Evolutionary conservation across 2,797 vertebrate genomes (phyloP).

Genomic region (Poeciliopsis paucimaculata): DNA sequence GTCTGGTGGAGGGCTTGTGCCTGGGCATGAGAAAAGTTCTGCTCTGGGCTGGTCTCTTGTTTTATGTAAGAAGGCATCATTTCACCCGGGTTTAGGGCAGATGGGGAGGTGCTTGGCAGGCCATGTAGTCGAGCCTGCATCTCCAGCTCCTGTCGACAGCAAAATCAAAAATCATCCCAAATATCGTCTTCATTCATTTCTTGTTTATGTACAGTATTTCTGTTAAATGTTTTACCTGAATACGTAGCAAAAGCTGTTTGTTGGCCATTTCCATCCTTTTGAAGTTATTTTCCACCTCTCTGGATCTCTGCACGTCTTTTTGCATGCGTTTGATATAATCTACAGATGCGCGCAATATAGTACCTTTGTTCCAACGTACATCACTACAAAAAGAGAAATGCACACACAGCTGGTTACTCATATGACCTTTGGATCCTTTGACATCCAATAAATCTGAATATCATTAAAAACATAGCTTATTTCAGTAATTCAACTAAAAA

Average conservation of each 20-base stretch:
- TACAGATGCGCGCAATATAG: constrained; percentile 94
- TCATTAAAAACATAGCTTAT: neutral
- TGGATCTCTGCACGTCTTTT: constrained; percentile 91
- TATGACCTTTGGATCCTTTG: neutral
- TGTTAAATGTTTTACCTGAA: constrained; percentile 83
- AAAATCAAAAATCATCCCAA: neutral
- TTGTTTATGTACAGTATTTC: neutral
- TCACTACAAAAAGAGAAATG: constrained; percentile 79
- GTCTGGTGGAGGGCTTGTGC: constrained; percentile 65
- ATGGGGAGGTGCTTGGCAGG: constrained; percentile 88
- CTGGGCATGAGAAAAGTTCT: constrained; percentile 77
- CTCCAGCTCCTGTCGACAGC: constrained; percentile 89
- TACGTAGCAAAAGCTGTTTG: constrained; percentile 93
- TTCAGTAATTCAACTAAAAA: neutral
- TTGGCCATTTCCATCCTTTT: constrained; percentile 95
- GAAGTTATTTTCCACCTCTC: constrained; percentile 94
- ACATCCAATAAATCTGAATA: neutral
- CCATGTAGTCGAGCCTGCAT: constrained; percentile 94
- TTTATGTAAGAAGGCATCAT: constrained; percentile 87
- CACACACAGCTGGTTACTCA: constrained; percentile 18
- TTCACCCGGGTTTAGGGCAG: constrained; percentile 84
- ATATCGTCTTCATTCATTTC: neutral
- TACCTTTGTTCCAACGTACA: constrained; percentile 98
- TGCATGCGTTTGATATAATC: constrained; percentile 99
- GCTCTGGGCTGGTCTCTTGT: constrained; percentile 87